Conservation (phyloP, 2,888 invertebrate genomes). For the Tenthredo amoena region DNA sequence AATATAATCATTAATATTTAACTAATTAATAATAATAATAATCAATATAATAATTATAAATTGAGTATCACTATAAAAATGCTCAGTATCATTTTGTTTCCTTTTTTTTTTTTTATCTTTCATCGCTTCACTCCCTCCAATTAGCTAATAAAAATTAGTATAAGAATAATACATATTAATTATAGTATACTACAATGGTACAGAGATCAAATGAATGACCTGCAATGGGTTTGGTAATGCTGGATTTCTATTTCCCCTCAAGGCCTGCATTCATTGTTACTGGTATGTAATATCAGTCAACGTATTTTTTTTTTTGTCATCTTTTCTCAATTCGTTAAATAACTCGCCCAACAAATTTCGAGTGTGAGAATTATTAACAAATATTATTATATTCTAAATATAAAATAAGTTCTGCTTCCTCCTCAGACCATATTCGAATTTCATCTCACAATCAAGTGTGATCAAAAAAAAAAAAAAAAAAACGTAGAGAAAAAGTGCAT, state of each 20-base stretch:
- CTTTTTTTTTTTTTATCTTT: conserved; percentile 49
- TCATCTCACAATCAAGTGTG: neutral
- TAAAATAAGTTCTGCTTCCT: conserved; percentile 23
- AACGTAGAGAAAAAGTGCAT: neutral
- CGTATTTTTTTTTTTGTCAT: neutral
- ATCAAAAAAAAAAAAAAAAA: neutral
- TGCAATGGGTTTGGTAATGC: conserved; percentile 74
- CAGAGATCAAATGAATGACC: conserved; percentile 75
- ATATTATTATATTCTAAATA: conserved; percentile 2
- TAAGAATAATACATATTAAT: conserved; percentile 72
- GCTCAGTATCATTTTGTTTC: conserved; percentile 55
- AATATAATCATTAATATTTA: conserved; percentile 53
- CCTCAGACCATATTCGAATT: conserved; percentile 27
- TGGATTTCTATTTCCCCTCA: conserved; percentile 60
- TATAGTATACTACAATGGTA: conserved; percentile 71
- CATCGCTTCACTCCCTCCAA: conserved; percentile 59
- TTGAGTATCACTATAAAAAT: conserved; percentile 68
- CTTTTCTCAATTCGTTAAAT: neutral
- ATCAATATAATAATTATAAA: conserved; percentile 62
- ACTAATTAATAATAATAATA: conserved; percentile 57
- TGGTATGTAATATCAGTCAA: neutral
- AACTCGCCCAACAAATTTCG: neutral
- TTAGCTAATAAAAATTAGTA: conserved; percentile 73
- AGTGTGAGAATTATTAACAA: neutral
- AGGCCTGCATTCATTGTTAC: conserved; percentile 20